phyloP scores from a whole-genome alignment of 2,888 invertebrate species.

The Tholera decimalis region DNA sequence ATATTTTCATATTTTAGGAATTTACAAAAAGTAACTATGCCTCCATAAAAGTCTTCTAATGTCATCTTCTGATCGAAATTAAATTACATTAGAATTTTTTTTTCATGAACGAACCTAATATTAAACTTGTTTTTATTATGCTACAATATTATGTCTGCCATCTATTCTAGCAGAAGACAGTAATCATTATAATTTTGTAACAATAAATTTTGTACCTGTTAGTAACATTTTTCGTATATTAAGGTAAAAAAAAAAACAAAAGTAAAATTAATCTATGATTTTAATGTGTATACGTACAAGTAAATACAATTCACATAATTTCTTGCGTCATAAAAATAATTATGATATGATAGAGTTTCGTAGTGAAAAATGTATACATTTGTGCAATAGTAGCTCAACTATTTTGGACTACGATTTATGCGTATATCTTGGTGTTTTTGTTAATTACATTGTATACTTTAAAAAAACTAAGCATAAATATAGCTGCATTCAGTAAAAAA shows the following conservation, averaged over 20 bases:
- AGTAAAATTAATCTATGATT: not conserved
- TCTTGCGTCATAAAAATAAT: not conserved
- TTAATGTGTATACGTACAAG: conserved; percentile 9
- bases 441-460: not conserved
- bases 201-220: too few species aligned
- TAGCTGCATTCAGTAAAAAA: not conserved
- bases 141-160: too few species aligned
- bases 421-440: not conserved
- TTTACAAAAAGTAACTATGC: too few species aligned
- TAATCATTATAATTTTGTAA: too few species aligned
- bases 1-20: too few species aligned
- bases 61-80: too few species aligned
- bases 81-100: too few species aligned
- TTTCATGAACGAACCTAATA: too few species aligned
- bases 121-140: too few species aligned
- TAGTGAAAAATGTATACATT: not conserved
- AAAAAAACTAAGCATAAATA: not conserved
- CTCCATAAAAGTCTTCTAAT: too few species aligned
- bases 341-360: not conserved
- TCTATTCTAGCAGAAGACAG: too few species aligned
- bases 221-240: too few species aligned
- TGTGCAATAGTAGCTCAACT: not conserved
- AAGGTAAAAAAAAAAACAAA: not conserved
- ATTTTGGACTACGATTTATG: not conserved
- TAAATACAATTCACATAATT: conserved; percentile 3